Percentiles rank a stretch among this genome's conserved stretches.
phyloP scores from a whole-genome alignment of 2,888 invertebrate species.

The Ceriagrion tenellum region DNA sequence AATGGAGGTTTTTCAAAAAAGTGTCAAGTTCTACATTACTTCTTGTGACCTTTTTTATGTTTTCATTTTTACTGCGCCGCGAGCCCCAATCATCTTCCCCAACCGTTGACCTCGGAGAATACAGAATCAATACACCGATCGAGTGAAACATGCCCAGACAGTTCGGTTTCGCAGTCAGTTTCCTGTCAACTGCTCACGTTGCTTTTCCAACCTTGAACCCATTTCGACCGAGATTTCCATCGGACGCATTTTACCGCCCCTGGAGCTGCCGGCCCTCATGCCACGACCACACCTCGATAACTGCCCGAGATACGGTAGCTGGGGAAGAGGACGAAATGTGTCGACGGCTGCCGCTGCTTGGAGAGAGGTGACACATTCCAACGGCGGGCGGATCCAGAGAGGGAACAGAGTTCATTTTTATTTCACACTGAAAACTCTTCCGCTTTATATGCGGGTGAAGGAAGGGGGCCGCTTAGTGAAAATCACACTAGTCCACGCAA shows the following conservation, averaged over 20 bases:
- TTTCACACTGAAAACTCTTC: not conserved
- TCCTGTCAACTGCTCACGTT: not conserved
- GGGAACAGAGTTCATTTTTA: not conserved
- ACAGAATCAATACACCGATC: too few species aligned
- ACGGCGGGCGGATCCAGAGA: too few species aligned
- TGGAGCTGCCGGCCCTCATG: not conserved
- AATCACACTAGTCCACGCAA: too few species aligned
- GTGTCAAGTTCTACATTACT: too few species aligned
- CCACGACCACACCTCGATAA: not conserved
- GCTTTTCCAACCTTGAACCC: slow-evolving; percentile 4
- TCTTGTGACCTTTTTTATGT: too few species aligned
- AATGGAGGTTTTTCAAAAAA: too few species aligned
- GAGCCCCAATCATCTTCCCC: too few species aligned
- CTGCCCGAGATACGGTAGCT: not conserved
- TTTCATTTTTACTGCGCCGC: too few species aligned
- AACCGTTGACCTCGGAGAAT: too few species aligned
- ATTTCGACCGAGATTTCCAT: not conserved
- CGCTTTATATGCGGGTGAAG: not conserved
- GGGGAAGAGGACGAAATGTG: not conserved
- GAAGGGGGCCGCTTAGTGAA: too few species aligned
- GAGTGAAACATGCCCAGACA: not conserved
- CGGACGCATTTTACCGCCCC: not conserved
- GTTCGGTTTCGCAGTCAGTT: not conserved
- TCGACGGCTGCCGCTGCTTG: too few species aligned
- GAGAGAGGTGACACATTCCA: too few species aligned